phyloP scores from a whole-genome alignment of 2,113 vertebrate genomes.

The Bettongia penicillata region DNA sequence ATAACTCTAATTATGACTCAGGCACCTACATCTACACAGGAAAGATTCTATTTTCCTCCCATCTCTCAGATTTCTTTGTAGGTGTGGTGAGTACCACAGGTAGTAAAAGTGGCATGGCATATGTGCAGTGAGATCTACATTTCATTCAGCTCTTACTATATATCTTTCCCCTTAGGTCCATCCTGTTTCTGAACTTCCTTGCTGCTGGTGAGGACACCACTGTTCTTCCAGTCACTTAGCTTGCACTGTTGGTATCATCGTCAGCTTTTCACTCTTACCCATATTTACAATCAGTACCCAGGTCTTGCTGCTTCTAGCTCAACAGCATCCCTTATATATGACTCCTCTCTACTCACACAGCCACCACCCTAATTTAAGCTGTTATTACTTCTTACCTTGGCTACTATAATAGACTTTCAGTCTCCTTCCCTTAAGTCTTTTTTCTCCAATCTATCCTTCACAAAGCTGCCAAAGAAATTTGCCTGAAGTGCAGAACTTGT shows the following conservation, averaged over 20 bases:
- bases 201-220: not conserved
- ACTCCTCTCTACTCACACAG: not conserved
- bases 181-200: not conserved
- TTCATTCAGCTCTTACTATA: no score
- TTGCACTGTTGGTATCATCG: not conserved
- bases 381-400: not conserved
- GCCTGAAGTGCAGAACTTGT: not conserved
- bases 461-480: not conserved
- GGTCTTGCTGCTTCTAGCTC: not conserved
- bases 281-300: not conserved
- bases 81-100: no score
- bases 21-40: not conserved
- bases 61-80: not conserved
- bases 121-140: not conserved
- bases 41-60: not conserved
- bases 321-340: not conserved
- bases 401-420: not conserved
- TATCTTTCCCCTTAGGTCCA: not conserved
- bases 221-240: not conserved
- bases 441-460: not conserved
- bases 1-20: not conserved
- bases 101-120: not conserved
- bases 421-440: not conserved
- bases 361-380: not conserved
- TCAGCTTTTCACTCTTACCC: not conserved